Evolutionary conservation across 2,797 vertebrate species (phyloP), one percentile per base, ranked within the genome.

Genomic region (Rhodeus uyekii): DNA sequence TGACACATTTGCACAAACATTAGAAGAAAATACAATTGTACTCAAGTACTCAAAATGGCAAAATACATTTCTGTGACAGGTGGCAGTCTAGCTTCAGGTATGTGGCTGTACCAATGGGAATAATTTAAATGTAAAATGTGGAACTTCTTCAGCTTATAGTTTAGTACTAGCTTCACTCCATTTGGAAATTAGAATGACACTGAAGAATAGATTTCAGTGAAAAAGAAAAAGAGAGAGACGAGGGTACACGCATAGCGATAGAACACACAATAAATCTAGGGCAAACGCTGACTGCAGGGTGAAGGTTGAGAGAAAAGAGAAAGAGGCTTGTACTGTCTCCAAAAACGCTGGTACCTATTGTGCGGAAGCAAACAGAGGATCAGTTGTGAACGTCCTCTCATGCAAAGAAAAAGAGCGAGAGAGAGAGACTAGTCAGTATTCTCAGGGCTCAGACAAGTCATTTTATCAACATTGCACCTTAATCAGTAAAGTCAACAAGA

Each of bases 261-360:
- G 48, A 68, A 44, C 8, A 38, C 78, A 85, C 34, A 84, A 88
- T 88, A 89, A 94, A 94, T 93, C 91, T 94, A 92, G 93, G 93
- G 91, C 94, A 95, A 90, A 77, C 87, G 88, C 87, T 92, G 91
- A 92, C 93, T 92, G 90, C 90, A 93, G 93, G 93, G 89, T 91
- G 90, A 90, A 89, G 88, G 90, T 90, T 87, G 87, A 89, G 90
- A 90, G 87, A 89, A 85, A 34, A 38, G 76, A 44, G 80, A 74
- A 67, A 67, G 63, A 79, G 53, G 44, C 61, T 85, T 60, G 72
- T 77, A 46, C 64, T 34, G 46, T 61, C 81, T 84, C 75, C 87
- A 80, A 84, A 89, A 84, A 89, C 7, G 39, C 73, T 60, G 71
- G 72, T 69, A 69, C 84, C 71, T 83, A 78, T 90, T 86, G 81